phyloP scores from a whole-genome alignment of 2,113 vertebrate genomes.

The Chamaea fasciata region DNA sequence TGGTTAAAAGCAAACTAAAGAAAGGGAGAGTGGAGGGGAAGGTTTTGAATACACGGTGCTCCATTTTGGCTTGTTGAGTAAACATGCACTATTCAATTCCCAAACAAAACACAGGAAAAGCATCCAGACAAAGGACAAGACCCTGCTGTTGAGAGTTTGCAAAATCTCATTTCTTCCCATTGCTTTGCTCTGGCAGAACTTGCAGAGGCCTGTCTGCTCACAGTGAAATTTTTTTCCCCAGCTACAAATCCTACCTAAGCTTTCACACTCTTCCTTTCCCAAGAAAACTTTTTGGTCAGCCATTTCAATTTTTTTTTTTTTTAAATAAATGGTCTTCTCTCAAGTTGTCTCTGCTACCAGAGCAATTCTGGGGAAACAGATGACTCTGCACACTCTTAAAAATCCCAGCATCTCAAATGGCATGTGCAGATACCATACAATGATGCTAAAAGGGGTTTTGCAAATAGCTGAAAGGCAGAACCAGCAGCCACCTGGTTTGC shows the following conservation, averaged over 20 bases:
- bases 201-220: background rate
- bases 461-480: constrained; percentile 6
- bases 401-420: background rate
- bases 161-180: background rate
- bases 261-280: background rate
- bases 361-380: constrained; percentile 7
- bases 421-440: background rate
- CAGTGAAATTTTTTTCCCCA: background rate
- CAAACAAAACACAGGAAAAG: background rate
- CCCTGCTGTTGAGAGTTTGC: background rate
- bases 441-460: background rate
- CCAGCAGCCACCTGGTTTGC: background rate
- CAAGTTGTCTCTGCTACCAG: background rate
- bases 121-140: background rate
- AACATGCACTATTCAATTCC: background rate
- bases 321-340: constrained; percentile 14
- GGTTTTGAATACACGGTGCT: background rate
- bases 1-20: background rate
- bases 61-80: background rate
- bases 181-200: background rate
- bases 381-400: constrained; percentile 8
- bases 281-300: constrained; percentile 1
- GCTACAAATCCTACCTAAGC: background rate
- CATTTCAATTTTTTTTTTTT: constrained; percentile 21
- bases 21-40: background rate